A percentile compares a stretch with the other conserved stretches of the same genome.
phyloP scores from a whole-genome alignment of 2,797 vertebrate species.

The Lophius americanus region DNA sequence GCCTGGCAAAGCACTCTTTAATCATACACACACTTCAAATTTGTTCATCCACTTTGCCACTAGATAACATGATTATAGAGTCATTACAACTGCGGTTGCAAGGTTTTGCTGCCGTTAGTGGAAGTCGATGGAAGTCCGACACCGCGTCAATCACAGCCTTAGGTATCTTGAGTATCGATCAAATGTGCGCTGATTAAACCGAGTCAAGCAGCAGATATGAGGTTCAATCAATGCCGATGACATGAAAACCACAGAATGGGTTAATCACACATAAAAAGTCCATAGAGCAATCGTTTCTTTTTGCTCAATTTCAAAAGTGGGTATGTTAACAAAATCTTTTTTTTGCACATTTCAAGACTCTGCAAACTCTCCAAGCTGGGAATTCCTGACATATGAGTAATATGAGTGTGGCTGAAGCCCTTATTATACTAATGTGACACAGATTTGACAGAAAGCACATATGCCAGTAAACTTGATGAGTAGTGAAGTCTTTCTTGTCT shows the following conservation, averaged over 20 bases:
- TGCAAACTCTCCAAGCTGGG: conserved; percentile 1
- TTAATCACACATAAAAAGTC: background rate
- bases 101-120: conserved; percentile 34
- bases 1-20: conserved; percentile 28
- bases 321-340: background rate
- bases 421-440: conserved; percentile 17
- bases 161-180: conserved; percentile 16
- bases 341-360: conserved; percentile 1
- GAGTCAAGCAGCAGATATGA: background rate
- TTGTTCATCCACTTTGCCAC: conserved; percentile 69
- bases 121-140: conserved; percentile 34
- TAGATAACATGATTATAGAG: conserved; percentile 64
- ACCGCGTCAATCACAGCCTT: conserved; percentile 22
- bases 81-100: conserved; percentile 41
- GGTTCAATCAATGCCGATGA: conserved; percentile 11
- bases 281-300: background rate
- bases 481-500: background rate
- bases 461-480: conserved; percentile 25
- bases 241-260: background rate
- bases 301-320: background rate
- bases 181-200: conserved; percentile 22
- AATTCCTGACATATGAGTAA: conserved; percentile 13
- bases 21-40: conserved; percentile 58
- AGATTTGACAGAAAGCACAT: conserved; percentile 28
- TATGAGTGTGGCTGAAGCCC: background rate